Percentiles rank a stretch among this genome's conserved stretches.
These are phyloP conservation scores for Dinoponera quadriceps DNA, from an alignment of 1,140 invertebrate species.

Conservation along the genomic window DNA sequence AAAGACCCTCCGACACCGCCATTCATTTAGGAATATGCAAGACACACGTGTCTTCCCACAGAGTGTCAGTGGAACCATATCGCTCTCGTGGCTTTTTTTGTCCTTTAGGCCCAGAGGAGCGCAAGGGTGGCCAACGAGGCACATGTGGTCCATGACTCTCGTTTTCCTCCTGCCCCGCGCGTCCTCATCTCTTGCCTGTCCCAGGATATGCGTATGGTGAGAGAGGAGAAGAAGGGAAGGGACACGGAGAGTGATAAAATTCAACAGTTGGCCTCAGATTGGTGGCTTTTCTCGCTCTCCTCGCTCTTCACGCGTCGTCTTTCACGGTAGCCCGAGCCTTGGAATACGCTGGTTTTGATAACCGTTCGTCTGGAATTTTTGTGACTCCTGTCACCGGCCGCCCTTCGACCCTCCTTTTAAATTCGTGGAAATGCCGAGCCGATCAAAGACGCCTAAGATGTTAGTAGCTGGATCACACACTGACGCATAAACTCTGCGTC, in stretches of 20 bases:
- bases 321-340: constrained; percentile 17
- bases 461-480: no score
- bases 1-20: constrained; percentile 63
- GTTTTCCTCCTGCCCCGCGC: constrained; percentile 60
- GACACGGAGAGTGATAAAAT: constrained; percentile 78
- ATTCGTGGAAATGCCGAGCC: background rate
- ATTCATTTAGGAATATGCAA: constrained; percentile 68
- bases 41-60: constrained; percentile 78
- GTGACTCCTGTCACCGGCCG: constrained; percentile 44
- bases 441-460: background rate
- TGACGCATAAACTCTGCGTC: no score
- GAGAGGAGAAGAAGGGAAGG: constrained; percentile 35
- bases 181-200: constrained; percentile 57
- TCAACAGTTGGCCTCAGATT: constrained; percentile 81
- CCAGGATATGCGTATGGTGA: constrained; percentile 23
- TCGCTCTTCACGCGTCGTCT: constrained; percentile 59
- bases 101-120: constrained; percentile 56
- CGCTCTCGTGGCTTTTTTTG: constrained; percentile 70
- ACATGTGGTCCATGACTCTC: constrained; percentile 72
- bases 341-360: constrained; percentile 64
- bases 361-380: constrained; percentile 65
- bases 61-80: constrained; percentile 70
- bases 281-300: constrained; percentile 65
- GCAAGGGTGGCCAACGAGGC: constrained; percentile 61
- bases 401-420: background rate